These are phyloP conservation scores for Mohoua ochrocephala DNA, from an alignment of 2,113 vertebrate species.

Conservation along the genomic window DNA sequence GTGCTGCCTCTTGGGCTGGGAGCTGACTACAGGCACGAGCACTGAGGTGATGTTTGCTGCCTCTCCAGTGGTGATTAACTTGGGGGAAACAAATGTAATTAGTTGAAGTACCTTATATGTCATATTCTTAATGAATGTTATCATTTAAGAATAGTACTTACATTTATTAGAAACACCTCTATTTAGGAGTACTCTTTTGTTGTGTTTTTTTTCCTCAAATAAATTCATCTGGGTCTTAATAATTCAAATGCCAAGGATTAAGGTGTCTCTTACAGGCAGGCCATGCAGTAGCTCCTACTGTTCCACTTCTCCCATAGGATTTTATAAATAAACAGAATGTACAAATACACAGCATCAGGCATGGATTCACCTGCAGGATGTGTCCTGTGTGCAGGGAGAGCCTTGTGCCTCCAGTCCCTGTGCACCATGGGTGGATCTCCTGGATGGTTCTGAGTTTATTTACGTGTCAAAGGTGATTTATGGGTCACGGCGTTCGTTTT, in stretches of 20 bases:
- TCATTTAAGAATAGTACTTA: neutral
- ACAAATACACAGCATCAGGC: neutral
- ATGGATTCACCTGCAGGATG: neutral
- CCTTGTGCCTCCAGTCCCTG: rapidly evolving
- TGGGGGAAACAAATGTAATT: neutral
- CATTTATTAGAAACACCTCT: neutral
- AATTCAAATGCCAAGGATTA: neutral
- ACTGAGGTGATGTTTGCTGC: neutral
- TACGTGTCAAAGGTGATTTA: rapidly evolving
- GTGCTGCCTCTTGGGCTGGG: neutral
- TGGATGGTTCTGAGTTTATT: neutral
- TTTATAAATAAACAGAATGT: neutral
- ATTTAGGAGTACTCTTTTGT: neutral
- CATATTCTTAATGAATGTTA: neutral
- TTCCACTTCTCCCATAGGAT: neutral
- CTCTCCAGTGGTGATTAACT: neutral
- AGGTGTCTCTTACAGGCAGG: neutral
- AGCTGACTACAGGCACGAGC: neutral
- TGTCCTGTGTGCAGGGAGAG: neutral
- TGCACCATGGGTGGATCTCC: neutral
- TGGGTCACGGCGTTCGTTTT: neutral
- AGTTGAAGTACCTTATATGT: neutral
- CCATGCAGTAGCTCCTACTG: neutral
- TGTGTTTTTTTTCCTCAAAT: neutral
- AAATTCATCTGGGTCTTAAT: neutral